Conservation (phyloP, 1,140 invertebrate genomes). For the Cheumatopsyche charites region DNA sequence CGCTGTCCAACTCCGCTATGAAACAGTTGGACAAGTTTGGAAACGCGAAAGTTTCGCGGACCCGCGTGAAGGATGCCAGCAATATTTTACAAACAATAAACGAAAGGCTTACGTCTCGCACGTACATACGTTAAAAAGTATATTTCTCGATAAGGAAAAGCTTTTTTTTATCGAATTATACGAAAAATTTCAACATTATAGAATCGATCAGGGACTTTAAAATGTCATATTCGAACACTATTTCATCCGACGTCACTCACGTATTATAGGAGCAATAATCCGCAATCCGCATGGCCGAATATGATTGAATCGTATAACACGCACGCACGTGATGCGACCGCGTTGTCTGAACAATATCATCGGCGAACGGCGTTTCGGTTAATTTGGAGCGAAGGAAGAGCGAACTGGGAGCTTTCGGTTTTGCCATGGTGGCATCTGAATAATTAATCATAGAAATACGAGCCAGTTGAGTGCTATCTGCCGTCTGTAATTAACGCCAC, state of each 20-base stretch:
- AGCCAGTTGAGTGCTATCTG: constrained; percentile 17
- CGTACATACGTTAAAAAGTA: too few relatives aligned
- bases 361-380: neutral
- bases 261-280: too few relatives aligned
- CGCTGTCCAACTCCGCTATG: neutral
- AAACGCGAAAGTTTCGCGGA: constrained; percentile 1
- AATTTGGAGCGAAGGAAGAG: constrained; percentile 8
- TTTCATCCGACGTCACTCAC: too few relatives aligned
- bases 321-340: too few relatives aligned
- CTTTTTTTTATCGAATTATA: too few relatives aligned
- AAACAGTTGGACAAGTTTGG: constrained; percentile 16
- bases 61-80: constrained; percentile 6
- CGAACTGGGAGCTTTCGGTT: constrained; percentile 1
- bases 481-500: constrained; percentile 25
- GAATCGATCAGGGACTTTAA: too few relatives aligned
- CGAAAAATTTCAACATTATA: too few relatives aligned
- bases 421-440: constrained; percentile 6
- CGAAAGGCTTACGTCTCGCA: neutral
- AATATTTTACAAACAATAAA: constrained; percentile 24
- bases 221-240: too few relatives aligned
- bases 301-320: too few relatives aligned
- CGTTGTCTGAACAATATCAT: neutral
- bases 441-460: constrained; percentile 35
- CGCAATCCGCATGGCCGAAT: too few relatives aligned
- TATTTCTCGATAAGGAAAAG: too few relatives aligned